phyloP scores from a whole-genome alignment of 2,888 invertebrate genomes.

The Dastarcus helophoroides region DNA sequence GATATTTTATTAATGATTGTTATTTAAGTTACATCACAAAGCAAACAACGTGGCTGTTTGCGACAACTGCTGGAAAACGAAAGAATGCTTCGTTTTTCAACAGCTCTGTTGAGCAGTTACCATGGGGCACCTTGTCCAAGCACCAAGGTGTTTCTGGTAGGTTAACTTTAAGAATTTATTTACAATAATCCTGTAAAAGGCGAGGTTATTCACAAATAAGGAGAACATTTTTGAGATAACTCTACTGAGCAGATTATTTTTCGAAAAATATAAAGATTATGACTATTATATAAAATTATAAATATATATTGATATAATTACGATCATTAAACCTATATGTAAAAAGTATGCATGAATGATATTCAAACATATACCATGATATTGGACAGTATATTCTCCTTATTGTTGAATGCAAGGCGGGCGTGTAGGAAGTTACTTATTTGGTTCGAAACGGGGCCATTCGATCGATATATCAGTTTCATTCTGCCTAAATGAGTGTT shows the following conservation, averaged over 20 bases:
- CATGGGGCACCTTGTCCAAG: conserved; percentile 12
- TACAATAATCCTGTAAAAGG: conserved; percentile 38
- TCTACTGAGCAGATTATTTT: conserved; percentile 31
- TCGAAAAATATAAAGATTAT: conserved; percentile 34
- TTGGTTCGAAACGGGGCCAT: conserved; percentile 23
- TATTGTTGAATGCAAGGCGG: conserved; percentile 35
- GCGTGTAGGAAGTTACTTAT: conserved; percentile 24
- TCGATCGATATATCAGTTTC: conserved; percentile 18
- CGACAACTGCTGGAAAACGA: conserved; percentile 25
- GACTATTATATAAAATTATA: conserved; percentile 25
- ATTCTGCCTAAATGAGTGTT: conserved; percentile 20
- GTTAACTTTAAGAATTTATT: conserved; percentile 36
- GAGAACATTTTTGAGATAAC: conserved; percentile 31
- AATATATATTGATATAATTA: conserved; percentile 31
- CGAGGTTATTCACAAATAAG: conserved; percentile 36
- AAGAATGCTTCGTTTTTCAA: conserved; percentile 15
- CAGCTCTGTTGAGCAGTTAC: conserved; percentile 21
- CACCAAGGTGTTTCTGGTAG: conserved; percentile 1
- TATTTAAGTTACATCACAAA: conserved; percentile 44
- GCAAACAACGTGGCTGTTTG: conserved; percentile 33
- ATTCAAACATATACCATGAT: conserved; percentile 18
- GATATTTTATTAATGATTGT: conserved; percentile 47
- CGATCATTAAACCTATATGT: conserved; percentile 31
- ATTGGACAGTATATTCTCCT: conserved; percentile 34
- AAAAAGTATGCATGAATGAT: conserved; percentile 25